Evolutionary conservation across 2,113 vertebrate genomes (phyloP).

Genomic region (Nothoprocta perdicaria): DNA sequence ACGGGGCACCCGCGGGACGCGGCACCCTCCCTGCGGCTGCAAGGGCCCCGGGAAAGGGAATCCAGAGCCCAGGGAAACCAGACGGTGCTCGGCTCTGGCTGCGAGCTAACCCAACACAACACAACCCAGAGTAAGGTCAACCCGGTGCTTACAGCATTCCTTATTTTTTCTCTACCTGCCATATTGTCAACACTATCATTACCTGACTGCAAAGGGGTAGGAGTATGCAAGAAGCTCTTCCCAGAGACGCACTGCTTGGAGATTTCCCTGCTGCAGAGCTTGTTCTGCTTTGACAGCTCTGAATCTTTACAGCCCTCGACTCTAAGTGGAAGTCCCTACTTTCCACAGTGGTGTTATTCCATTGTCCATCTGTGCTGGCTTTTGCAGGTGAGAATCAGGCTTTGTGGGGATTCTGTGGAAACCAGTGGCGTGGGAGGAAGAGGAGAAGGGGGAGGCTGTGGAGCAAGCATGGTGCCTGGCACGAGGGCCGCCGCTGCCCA

Average conservation of each 20-base stretch:
- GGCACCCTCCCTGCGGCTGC: fast-evolving
- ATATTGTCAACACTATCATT: background rate
- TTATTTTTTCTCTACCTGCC: background rate
- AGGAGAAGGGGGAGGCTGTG: background rate
- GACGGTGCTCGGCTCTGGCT: background rate
- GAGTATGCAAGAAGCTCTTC: background rate
- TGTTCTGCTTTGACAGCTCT: background rate
- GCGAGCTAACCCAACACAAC: background rate
- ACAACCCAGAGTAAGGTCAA: background rate
- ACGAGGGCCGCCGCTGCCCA: background rate
- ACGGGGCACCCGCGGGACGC: background rate
- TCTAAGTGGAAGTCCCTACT: background rate
- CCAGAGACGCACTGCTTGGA: background rate
- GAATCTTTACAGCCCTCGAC: background rate
- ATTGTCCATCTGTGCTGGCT: background rate
- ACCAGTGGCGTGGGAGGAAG: background rate
- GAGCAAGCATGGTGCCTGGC: background rate
- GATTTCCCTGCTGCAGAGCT: background rate
- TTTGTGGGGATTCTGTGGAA: background rate
- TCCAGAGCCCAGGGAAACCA: background rate
- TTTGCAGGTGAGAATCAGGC: background rate
- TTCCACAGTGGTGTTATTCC: background rate
- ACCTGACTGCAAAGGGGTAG: background rate
- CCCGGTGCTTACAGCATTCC: background rate
- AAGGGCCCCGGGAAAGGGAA: fast-evolving